A percentile compares a stretch with the other conserved stretches of the same genome.
These are phyloP conservation scores for Scaptomyza flava DNA, from an alignment of 2,888 invertebrate species.

Conservation along the genomic window DNA sequence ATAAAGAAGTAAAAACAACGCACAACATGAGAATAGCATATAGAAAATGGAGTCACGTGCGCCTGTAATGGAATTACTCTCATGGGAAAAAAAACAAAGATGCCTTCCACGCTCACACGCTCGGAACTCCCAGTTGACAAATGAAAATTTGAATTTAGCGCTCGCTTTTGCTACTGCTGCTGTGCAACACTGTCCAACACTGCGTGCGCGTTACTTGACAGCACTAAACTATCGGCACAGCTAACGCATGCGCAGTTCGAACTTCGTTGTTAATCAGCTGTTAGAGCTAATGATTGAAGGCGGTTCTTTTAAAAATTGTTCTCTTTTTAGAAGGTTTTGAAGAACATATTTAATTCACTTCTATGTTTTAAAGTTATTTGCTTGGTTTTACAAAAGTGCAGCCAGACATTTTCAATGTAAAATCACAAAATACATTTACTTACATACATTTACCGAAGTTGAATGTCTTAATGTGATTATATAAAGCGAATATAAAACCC, in stretches of 20 bases:
- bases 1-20: constrained; percentile 13
- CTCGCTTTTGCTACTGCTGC: neutral
- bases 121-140: neutral
- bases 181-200: constrained; percentile 40
- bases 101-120: neutral
- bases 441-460: constrained; percentile 11
- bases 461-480: constrained; percentile 14
- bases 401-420: neutral
- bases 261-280: neutral
- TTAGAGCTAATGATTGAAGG: neutral
- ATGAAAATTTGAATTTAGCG: constrained; percentile 35
- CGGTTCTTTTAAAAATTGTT: neutral
- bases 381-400: too few species aligned
- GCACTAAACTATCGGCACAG: constrained; percentile 31
- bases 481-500: constrained; percentile 33
- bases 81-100: constrained; percentile 31
- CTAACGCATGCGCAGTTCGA: constrained; percentile 28
- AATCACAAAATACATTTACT: constrained; percentile 1
- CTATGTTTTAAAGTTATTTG: too few species aligned
- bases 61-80: constrained; percentile 47
- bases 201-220: neutral
- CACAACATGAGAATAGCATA: constrained; percentile 42
- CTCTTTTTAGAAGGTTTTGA: neutral
- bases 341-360: too few species aligned
- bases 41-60: constrained; percentile 70